Evolutionary conservation across 2,113 vertebrate genomes (phyloP), one percentile per base, ranked within the genome.

Genomic region (Strix uralensis): DNA sequence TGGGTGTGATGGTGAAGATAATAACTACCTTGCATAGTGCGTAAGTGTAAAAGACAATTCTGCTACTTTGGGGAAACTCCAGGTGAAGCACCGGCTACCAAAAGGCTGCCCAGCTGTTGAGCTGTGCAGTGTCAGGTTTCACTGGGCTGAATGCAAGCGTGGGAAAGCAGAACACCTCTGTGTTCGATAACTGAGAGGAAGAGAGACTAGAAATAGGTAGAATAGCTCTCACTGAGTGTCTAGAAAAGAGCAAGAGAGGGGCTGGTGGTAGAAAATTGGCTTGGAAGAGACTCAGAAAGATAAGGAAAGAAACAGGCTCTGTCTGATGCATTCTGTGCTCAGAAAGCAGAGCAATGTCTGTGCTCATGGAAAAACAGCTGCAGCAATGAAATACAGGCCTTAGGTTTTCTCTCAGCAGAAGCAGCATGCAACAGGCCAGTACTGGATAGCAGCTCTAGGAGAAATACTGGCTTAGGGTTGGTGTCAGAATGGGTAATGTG

Each of bases 161-260:
- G 17, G 58, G 46, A n/a, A 40, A 18, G 11, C 0, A 2, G 19
- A 46, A 34, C n/a, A 23, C 0, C 2, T 40, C 27, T 34, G n/a
- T 27, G 42, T 55, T 59, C 2, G 5, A 10, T 36, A 65, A 8
- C 40, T 18, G 46, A 36, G 34, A 32, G 36, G 84, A 81, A 67
- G 36, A 38, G 38, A 19, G 80, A 19, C 22, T 27, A 47, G 38
- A 63, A 26, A 22, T 15, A 57, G 66, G 49, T 73, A 80, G 67
- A 82, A 34, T 21, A 75, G 52, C 62, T 81, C 29, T 72, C n/a
- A 9, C 4, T 7, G 22, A 26, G 11, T 5, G 40, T 13, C 59
- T 44, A 55, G 42, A 29, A 23, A 44, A 65, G 19, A 58, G 13
- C 9, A 15, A n/a, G 46, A 34, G 20, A 34, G 70, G 23, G 17